Conservation (phyloP, 64 coral and sea anemone species). For the Platygyra sinensis region DNA sequence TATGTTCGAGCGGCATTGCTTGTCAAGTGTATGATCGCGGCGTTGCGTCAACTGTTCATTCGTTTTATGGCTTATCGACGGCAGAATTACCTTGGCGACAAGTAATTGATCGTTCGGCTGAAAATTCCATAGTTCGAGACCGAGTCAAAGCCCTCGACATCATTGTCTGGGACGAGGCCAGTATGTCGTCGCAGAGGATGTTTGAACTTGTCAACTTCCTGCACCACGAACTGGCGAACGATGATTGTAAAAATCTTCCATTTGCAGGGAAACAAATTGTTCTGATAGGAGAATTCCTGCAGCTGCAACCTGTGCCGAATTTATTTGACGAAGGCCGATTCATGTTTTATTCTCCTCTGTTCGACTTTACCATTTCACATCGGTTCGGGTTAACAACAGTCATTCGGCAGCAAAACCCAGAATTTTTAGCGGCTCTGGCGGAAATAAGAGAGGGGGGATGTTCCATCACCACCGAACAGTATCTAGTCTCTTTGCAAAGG, state of each 20-base stretch:
- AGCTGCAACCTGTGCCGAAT: conserved; percentile 27
- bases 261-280: conserved; percentile 47
- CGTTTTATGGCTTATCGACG: too few species aligned
- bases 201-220: background rate
- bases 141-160: too few species aligned
- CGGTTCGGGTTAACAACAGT: conserved; percentile 32
- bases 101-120: too few species aligned
- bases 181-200: too few species aligned
- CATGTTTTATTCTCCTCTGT: conserved; percentile 41
- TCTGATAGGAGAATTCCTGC: conserved; percentile 36
- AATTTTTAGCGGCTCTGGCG: conserved; percentile 23
- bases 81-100: too few species aligned
- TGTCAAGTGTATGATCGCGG: too few species aligned
- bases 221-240: conserved; percentile 7
- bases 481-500: background rate
- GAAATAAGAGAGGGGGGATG: conserved; percentile 15
- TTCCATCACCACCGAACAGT: background rate
- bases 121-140: too few species aligned
- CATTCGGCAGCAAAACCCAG: conserved; percentile 37
- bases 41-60: too few species aligned
- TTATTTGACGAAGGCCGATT: conserved; percentile 42
- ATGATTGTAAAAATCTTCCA: conserved; percentile 1
- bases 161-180: too few species aligned
- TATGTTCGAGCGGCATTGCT: too few species aligned
- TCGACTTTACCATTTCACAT: conserved; percentile 18